Percentiles rank a stretch among this genome's conserved stretches.
Evolutionary conservation across 2,888 invertebrate genomes (phyloP).

Genomic region (Tiliacea aurago): DNA sequence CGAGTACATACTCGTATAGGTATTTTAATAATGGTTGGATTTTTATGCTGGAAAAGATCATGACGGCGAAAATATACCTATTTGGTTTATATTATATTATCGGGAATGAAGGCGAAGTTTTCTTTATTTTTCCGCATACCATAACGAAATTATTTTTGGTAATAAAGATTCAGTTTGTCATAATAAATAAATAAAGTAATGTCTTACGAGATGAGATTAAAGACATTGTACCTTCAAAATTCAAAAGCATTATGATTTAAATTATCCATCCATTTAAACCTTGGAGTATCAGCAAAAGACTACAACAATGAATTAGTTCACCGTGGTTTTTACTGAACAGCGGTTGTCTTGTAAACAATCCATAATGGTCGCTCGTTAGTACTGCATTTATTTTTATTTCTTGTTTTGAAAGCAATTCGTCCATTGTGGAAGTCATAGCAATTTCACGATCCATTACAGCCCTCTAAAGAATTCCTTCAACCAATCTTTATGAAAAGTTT

Average conservation of each 20-base stretch:
- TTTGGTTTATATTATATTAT: too few relatives aligned
- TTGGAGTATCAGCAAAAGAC: not conserved
- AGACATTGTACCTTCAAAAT: not conserved
- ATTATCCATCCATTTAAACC: not conserved
- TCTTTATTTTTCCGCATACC: too few relatives aligned
- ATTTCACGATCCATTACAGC: conserved; percentile 38
- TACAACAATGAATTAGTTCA: conserved; percentile 10
- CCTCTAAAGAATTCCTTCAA: conserved; percentile 4
- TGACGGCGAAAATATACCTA: too few relatives aligned
- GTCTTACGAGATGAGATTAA: too few relatives aligned
- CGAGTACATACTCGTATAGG: not conserved
- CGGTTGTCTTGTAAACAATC: conserved; percentile 27
- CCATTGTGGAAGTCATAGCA: conserved; percentile 26
- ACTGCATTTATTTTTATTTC: conserved; percentile 22
- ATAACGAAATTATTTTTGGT: too few relatives aligned
- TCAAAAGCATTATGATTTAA: not conserved
- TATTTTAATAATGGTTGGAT: not conserved
- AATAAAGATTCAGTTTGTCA: too few relatives aligned
- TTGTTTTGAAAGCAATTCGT: conserved; percentile 28
- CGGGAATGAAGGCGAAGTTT: too few relatives aligned
- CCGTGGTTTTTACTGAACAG: not conserved
- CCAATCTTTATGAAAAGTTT: conserved; percentile 2
- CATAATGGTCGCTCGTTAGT: conserved; percentile 28
- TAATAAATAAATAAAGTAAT: not conserved
- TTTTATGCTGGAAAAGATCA: too few relatives aligned